Percentiles rank a stretch among this genome's conserved stretches.
Evolutionary conservation across 2,888 invertebrate genomes (phyloP).

Genomic region (Pachydiplax longipennis): DNA sequence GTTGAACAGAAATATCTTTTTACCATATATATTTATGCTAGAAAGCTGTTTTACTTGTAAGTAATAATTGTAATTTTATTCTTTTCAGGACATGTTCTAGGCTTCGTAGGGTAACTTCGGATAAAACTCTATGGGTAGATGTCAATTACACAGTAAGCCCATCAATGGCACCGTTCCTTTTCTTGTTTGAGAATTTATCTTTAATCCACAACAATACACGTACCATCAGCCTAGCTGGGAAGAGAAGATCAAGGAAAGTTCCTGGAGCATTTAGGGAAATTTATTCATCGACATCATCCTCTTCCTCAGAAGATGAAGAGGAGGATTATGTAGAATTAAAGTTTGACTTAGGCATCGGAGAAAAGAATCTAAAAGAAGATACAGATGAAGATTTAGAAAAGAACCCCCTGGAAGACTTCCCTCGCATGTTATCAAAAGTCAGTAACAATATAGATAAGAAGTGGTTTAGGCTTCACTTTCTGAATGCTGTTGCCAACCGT

Average conservation of each 20-base stretch:
- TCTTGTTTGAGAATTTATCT: not conserved
- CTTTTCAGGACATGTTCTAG: slow-evolving; percentile 23
- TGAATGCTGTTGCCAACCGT: not conserved
- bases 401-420: not conserved
- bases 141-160: not conserved
- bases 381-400: not conserved
- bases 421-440: not conserved
- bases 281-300: not conserved
- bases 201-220: not conserved
- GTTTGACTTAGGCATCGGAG: not conserved
- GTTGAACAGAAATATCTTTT: too few species aligned
- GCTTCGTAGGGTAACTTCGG: not conserved
- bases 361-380: not conserved
- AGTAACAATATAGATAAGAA: slow-evolving; percentile 6
- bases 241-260: not conserved
- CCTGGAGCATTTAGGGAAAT: not conserved
- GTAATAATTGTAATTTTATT: not conserved
- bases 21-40: not conserved
- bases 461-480: slow-evolving; percentile 7
- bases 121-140: not conserved
- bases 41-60: not conserved
- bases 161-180: not conserved
- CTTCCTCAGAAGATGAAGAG: not conserved
- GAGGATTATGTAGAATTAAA: slow-evolving; percentile 22
- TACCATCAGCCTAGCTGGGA: not conserved